Conservation (phyloP, 2,113 vertebrate species). For the Baryphthengus martii region DNA sequence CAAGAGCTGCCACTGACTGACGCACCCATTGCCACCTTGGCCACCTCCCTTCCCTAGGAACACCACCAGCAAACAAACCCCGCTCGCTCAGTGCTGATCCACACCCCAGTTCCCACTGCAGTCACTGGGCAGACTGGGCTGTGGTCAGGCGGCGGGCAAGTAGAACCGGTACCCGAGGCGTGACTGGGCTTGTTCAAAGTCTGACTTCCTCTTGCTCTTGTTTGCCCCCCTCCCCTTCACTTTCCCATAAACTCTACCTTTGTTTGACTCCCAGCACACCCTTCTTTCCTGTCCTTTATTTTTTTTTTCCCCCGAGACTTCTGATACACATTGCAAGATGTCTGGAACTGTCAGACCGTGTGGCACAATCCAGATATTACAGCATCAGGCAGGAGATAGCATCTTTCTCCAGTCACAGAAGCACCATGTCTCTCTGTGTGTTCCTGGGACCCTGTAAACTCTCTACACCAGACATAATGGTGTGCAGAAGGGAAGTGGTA, state of each 20-base stretch:
- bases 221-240: constrained; percentile 2
- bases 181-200: constrained; percentile 49
- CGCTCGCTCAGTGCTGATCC: not conserved
- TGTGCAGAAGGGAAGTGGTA: not conserved
- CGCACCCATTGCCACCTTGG: fast-evolving
- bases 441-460: not conserved
- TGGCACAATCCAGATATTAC: not conserved
- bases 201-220: constrained; percentile 36
- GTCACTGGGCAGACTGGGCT: constrained; percentile 29
- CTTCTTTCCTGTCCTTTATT: not conserved
- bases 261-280: constrained; percentile 51
- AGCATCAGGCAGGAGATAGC: not conserved
- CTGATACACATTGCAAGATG: not conserved
- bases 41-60: not conserved
- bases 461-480: not conserved
- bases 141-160: constrained; percentile 41
- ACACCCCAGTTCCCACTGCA: constrained; percentile 17
- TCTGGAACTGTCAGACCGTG: not conserved
- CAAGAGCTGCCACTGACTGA: not conserved
- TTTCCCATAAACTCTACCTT: constrained; percentile 59
- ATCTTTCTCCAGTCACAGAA: not conserved
- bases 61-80: not conserved
- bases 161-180: constrained; percentile 28
- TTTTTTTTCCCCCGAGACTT: not conserved
- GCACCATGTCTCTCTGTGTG: not conserved